Conservation (phyloP, 1,140 invertebrate species). For the Leptopilina boulardi region DNA sequence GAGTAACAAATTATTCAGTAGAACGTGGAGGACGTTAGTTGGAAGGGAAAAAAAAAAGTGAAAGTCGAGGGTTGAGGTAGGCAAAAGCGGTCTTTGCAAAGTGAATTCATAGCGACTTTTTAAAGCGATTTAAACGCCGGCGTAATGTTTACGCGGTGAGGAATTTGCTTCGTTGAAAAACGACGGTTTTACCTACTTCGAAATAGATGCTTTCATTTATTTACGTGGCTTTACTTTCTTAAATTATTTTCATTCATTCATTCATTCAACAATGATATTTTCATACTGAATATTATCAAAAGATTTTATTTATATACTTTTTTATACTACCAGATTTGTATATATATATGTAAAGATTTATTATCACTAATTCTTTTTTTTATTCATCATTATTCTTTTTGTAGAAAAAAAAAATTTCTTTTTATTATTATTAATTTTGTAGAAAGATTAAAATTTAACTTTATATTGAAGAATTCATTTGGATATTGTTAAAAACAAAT, state of each 20-base stretch:
- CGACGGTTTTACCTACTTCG: conserved; percentile 14
- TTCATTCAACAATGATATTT: conserved; percentile 9
- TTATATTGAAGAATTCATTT: too few relatives aligned
- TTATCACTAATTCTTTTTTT: too few relatives aligned
- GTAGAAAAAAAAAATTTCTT: too few relatives aligned
- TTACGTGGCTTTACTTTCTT: not conserved
- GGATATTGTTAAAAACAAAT: too few relatives aligned
- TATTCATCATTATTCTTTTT: too few relatives aligned
- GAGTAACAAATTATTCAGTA: conserved; percentile 25
- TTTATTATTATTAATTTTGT: too few relatives aligned
- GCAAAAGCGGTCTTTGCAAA: conserved; percentile 27
- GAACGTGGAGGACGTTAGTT: conserved; percentile 9
- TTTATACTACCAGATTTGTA: not conserved
- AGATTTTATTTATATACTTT: not conserved
- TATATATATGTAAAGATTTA: too few relatives aligned
- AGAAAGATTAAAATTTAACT: too few relatives aligned
- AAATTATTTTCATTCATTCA: conserved; percentile 24
- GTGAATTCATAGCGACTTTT: conserved; percentile 32
- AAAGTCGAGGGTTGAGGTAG: conserved; percentile 9
- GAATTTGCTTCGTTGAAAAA: conserved; percentile 12
- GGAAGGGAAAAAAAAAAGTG: not conserved
- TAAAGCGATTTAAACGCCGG: conserved; percentile 32
- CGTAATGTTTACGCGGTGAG: conserved; percentile 24
- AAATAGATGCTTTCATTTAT: conserved; percentile 33
- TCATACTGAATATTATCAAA: not conserved